A percentile compares a stretch with the other conserved stretches of the same genome.
Conservation (phyloP, 2,113 vertebrate genomes). For the Vicugna pacos region DNA sequence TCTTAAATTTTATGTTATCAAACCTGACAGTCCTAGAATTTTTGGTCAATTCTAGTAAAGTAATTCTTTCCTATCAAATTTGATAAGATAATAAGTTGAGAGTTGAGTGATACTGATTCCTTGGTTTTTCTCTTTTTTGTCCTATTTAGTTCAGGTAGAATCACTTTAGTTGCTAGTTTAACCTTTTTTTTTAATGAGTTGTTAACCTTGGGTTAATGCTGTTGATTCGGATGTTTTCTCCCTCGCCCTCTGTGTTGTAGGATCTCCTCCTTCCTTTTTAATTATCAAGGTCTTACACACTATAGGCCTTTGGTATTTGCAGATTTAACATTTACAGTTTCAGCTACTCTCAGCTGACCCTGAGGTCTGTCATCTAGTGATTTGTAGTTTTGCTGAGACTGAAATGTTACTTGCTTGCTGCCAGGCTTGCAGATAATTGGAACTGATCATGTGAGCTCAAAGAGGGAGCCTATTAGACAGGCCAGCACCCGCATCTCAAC, state of each 20-base stretch:
- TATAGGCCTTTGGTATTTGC: background rate
- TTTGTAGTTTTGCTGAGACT: background rate
- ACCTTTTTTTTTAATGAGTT: background rate
- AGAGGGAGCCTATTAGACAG: conserved; percentile 51
- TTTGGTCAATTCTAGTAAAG: background rate
- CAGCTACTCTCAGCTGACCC: background rate
- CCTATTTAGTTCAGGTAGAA: background rate
- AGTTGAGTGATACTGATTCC: background rate
- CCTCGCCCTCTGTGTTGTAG: background rate
- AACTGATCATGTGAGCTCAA: background rate
- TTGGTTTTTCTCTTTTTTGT: background rate
- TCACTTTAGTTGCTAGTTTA: background rate
- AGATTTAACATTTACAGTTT: background rate
- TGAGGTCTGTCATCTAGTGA: background rate
- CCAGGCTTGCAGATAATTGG: background rate
- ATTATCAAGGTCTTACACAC: background rate
- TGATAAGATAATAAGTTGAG: background rate
- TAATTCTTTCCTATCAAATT: background rate
- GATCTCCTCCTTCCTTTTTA: background rate
- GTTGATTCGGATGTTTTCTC: background rate
- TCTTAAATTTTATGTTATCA: conserved; percentile 29
- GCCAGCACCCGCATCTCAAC: conserved; percentile 64
- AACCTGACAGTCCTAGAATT: background rate
- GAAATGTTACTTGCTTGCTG: background rate
- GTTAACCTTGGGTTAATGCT: background rate